Conservation (phyloP, 2,113 vertebrate genomes). For the Hipposideros armiger region DNA sequence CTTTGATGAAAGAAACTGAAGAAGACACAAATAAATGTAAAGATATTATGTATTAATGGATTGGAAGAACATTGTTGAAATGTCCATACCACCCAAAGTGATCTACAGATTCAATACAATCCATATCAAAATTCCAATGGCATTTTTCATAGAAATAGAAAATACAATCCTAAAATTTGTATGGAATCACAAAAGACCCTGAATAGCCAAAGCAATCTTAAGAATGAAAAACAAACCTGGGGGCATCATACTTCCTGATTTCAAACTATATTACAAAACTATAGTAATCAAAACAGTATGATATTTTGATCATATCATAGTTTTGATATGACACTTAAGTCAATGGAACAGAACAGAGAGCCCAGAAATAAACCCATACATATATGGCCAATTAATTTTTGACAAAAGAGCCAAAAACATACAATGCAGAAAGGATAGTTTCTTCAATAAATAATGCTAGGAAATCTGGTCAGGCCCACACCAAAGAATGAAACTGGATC, state of each 20-base stretch:
- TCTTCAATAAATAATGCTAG: background rate
- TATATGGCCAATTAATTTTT: background rate
- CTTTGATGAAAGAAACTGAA: conserved; percentile 11
- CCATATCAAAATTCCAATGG: background rate
- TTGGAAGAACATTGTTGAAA: background rate
- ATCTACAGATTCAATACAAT: background rate
- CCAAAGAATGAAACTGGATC: background rate
- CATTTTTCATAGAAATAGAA: conserved; percentile 14
- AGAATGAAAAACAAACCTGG: background rate
- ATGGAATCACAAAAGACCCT: background rate
- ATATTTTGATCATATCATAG: background rate
- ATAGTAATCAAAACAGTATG: background rate
- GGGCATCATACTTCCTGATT: background rate
- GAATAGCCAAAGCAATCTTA: background rate
- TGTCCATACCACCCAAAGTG: background rate
- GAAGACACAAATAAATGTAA: background rate
- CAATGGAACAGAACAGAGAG: background rate
- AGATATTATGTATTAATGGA: background rate
- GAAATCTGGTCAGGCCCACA: background rate
- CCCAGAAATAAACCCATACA: background rate
- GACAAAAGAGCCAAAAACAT: background rate
- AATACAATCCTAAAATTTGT: background rate
- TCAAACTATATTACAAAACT: background rate
- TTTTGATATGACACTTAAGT: background rate
- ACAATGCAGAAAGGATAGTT: background rate